Evolutionary conservation across 2,888 invertebrate genomes (phyloP).

Genomic region (Helicoverpa assulta): DNA sequence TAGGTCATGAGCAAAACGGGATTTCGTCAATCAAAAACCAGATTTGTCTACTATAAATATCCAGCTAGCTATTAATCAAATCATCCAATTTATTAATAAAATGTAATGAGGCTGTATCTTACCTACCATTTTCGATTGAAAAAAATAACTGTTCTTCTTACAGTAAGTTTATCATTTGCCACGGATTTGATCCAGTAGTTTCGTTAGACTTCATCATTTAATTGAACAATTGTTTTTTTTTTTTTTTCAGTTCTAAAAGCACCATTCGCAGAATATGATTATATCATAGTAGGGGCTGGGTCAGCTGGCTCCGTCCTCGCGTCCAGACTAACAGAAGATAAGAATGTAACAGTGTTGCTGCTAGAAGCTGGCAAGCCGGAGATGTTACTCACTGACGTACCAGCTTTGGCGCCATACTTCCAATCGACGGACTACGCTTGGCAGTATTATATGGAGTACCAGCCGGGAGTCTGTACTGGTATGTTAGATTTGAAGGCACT

Average conservation of each 20-base stretch:
- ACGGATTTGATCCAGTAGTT: no score
- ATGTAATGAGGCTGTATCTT: no score
- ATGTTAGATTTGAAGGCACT: neutral
- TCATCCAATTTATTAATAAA: no score
- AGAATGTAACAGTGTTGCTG: conserved; percentile 80
- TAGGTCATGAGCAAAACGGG: no score
- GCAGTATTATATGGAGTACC: conserved; percentile 92
- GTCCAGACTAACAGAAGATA: conserved; percentile 84
- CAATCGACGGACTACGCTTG: conserved; percentile 92
- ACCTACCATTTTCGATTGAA: no score
- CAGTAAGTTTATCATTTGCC: no score
- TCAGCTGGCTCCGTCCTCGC: conserved; percentile 90
- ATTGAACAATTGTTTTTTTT: conserved; percentile 32
- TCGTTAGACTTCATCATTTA: neutral
- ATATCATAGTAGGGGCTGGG: conserved; percentile 90
- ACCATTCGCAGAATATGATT: conserved; percentile 87
- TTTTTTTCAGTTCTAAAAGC: conserved; percentile 71
- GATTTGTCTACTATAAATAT: no score
- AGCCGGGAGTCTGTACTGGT: conserved; percentile 91
- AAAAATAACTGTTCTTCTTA: no score
- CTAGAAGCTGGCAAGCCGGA: conserved; percentile 84
- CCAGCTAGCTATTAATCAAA: no score
- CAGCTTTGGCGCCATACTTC: conserved; percentile 89
- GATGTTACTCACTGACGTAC: conserved; percentile 89
- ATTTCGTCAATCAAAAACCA: no score